These are phyloP conservation scores for Thymelicus sylvestris DNA, from an alignment of 2,888 invertebrate genomes.

Conservation along the genomic window DNA sequence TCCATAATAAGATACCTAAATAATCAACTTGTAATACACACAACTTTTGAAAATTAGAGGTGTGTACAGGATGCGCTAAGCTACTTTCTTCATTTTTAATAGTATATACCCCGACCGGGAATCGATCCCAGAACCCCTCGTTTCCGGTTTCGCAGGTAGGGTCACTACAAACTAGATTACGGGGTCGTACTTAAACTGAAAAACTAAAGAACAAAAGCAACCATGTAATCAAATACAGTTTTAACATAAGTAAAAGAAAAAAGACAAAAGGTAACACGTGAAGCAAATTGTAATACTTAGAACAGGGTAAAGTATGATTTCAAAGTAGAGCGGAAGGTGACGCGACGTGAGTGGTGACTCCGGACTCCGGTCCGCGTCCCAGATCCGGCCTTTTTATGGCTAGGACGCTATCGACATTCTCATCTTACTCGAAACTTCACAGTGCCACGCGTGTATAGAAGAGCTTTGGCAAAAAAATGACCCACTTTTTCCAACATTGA, in stretches of 20 bases:
- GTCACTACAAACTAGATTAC: too few species aligned
- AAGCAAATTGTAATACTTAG: conserved; percentile 15
- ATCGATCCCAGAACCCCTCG: too few species aligned
- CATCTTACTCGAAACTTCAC: conserved; percentile 74
- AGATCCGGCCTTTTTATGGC: conserved; percentile 77
- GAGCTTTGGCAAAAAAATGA: conserved; percentile 36
- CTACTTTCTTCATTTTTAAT: neutral
- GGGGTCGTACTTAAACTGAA: too few species aligned
- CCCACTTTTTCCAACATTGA: conserved; percentile 34
- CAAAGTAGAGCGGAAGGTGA: conserved; percentile 75
- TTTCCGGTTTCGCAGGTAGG: too few species aligned
- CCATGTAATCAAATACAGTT: neutral
- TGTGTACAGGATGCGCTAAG: too few species aligned
- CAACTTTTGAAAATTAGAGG: too few species aligned
- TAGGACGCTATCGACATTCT: conserved; percentile 76
- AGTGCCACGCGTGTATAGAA: conserved; percentile 72
- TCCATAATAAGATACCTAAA: too few species aligned
- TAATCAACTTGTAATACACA: too few species aligned
- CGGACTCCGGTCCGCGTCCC: conserved; percentile 62
- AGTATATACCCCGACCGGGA: neutral
- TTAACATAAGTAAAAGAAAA: conserved; percentile 41
- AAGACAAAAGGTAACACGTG: conserved; percentile 11
- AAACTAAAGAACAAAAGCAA: too few species aligned
- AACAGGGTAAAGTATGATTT: conserved; percentile 62
- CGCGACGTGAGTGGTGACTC: conserved; percentile 58